phyloP scores from a whole-genome alignment of 2,888 invertebrate species.

The Ormyrus labotus region DNA sequence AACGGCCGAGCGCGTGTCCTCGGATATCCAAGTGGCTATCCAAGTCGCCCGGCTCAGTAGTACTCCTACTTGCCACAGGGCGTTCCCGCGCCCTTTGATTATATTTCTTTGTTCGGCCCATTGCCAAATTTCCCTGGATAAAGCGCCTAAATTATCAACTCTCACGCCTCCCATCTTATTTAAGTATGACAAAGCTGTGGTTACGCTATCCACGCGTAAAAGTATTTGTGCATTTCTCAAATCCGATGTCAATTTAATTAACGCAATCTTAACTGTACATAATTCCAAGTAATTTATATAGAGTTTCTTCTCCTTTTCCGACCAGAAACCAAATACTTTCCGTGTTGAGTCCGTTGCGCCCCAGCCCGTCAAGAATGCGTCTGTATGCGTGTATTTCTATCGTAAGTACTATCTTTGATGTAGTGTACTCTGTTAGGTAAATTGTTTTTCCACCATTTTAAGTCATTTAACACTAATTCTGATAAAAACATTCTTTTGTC shows the following conservation, averaged over 20 bases:
- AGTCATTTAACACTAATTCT: neutral
- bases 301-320: too few species aligned
- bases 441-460: conserved; percentile 39
- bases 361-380: neutral
- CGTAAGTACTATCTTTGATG: neutral
- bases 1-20: too few species aligned
- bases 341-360: neutral
- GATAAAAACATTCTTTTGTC: conserved; percentile 9
- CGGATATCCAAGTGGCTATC: too few species aligned
- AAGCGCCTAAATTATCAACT: neutral
- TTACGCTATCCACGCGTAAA: neutral
- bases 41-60: too few species aligned
- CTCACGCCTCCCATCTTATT: neutral
- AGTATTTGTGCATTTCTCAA: neutral
- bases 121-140: too few species aligned
- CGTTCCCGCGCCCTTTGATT: too few species aligned
- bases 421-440: conserved; percentile 2
- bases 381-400: neutral
- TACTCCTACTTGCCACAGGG: too few species aligned
- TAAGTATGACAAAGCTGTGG: neutral
- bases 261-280: neutral
- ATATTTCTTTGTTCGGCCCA: too few species aligned
- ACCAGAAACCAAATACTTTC: too few species aligned
- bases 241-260: neutral
- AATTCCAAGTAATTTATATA: conserved; percentile 5